Evolutionary conservation across 2,797 vertebrate species (phyloP).

Genomic region (Falco peregrinus): DNA sequence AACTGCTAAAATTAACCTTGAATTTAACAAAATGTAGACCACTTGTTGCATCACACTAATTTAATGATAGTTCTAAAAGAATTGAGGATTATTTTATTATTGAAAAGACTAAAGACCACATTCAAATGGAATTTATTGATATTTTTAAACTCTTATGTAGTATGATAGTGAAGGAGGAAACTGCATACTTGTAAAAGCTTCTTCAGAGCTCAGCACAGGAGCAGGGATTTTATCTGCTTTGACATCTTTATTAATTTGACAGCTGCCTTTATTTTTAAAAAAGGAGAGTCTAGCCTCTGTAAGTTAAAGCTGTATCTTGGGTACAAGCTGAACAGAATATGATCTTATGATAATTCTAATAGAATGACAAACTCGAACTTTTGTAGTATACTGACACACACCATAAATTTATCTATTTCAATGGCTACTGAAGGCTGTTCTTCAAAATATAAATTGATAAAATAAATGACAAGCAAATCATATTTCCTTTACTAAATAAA

Average conservation of each 20-base stretch:
- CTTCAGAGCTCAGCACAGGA: slow-evolving; percentile 24
- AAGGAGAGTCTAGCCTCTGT: background rate
- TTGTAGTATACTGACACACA: background rate
- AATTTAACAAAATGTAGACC: background rate
- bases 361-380: background rate
- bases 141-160: slow-evolving; percentile 11
- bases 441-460: background rate
- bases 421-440: background rate
- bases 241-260: slow-evolving; percentile 42
- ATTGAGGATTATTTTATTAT: background rate
- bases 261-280: slow-evolving; percentile 43
- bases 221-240: slow-evolving; percentile 23
- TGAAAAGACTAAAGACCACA: background rate
- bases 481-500: background rate
- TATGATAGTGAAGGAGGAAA: background rate
- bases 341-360: background rate
- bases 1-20: slow-evolving; percentile 23
- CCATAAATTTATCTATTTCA: background rate
- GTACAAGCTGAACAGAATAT: slow-evolving; percentile 3
- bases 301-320: slow-evolving; percentile 6
- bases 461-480: background rate
- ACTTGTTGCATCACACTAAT: background rate
- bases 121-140: slow-evolving; percentile 55
- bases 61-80: slow-evolving; percentile 25
- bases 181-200: background rate